phyloP scores from a whole-genome alignment of 2,113 vertebrate species.

The Heliornis fulica region DNA sequence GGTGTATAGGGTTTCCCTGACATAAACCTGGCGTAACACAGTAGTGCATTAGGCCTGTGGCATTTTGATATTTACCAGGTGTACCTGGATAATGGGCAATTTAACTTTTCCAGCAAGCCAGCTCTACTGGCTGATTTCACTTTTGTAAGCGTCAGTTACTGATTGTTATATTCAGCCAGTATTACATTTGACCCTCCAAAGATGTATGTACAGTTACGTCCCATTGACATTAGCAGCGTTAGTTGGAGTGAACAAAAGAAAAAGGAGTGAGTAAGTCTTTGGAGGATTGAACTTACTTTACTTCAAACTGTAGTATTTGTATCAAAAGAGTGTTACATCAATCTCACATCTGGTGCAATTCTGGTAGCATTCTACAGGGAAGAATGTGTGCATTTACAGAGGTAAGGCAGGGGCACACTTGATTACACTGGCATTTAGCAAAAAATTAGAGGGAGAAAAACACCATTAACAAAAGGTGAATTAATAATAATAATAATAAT shows the following conservation, averaged over 20 bases:
- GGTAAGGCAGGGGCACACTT: not conserved
- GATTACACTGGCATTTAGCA: not conserved
- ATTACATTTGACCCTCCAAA: not conserved
- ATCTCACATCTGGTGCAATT: not conserved
- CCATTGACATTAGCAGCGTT: not conserved
- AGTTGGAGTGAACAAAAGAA: not conserved
- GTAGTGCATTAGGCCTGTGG: not conserved
- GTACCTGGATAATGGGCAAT: not conserved
- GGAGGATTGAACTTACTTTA: not conserved
- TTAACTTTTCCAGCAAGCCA: not conserved
- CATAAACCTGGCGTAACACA: not conserved
- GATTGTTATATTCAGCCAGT: not conserved
- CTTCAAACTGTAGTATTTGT: not conserved
- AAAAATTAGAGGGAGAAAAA: not conserved
- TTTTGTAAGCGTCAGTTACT: not conserved
- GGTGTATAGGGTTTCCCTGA: not conserved
- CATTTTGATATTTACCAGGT: constrained; percentile 25
- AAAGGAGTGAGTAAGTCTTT: not conserved
- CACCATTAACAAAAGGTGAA: not conserved
- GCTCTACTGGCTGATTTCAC: not conserved
- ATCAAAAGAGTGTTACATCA: not conserved
- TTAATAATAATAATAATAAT: too few relatives aligned
- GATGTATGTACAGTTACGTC: accelerated
- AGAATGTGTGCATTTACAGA: not conserved
- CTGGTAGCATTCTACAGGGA: not conserved